Evolutionary conservation across 2,888 invertebrate genomes (phyloP), one percentile per base, ranked within the genome.

Genomic region (Oxystoma pomonae): DNA sequence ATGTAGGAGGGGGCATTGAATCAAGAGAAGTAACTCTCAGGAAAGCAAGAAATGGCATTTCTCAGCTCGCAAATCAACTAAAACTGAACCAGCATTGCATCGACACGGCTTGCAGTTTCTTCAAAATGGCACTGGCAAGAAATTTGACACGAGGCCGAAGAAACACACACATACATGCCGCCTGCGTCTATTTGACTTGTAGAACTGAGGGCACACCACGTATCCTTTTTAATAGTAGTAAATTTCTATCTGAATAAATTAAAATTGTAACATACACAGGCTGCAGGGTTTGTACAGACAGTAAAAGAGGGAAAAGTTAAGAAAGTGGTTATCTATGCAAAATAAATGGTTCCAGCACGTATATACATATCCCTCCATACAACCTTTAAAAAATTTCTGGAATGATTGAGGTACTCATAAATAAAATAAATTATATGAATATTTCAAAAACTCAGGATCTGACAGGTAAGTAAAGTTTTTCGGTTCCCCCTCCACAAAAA

Each of bases 101-200:
- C 68, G 96, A 98, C 70, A 96, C 93, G 16, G 94, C 98, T 0
- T 92, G 92, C 73, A 94, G 92, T 77, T 96, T 96, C 79, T 97
- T 95, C 80, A 95, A 94, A 81, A 90, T 95, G 91, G 95, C 95
- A 16, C 76, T 96, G 16, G 86, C 86, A 59, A 83, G 89, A 16
- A 90, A 94, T 72, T 81, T 96, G 56, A 99, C 98, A 0, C 87
- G 96, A 72, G 98, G 99, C 9, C 84, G 99, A 49, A 92, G 91
- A 70, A 90, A 92, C 68, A 87, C 90, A 16, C 93, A 95, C 75
- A 95, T 98, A 59, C 90, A 96, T 75, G 98, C 98, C 35, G 97
- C 98, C 20, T 99, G 98, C 80, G 91, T 99, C 1, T 99, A 99
- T 77, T 91, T 99, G 77, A 97, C 97, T 0, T 98, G 98, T 75